A percentile compares a stretch with the other conserved stretches of the same genome.
phyloP scores from a whole-genome alignment of 2,888 invertebrate species.

The Cephus sareptanus region DNA sequence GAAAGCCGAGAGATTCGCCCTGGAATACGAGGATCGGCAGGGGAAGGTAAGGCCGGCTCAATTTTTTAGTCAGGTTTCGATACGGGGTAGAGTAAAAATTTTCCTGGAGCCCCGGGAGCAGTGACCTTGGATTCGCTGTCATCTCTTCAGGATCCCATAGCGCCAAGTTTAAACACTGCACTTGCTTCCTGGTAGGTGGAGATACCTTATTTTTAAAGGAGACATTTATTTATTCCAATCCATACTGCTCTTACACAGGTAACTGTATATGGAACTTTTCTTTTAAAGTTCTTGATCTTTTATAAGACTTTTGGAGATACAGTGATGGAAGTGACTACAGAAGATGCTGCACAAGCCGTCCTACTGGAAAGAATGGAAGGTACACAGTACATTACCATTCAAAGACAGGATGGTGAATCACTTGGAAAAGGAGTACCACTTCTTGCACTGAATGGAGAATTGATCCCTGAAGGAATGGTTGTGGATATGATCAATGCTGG shows the following conservation, averaged over 20 bases:
- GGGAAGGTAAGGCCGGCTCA: conserved; percentile 28
- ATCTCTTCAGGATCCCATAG: conserved; percentile 32
- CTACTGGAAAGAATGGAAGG: conserved; percentile 62
- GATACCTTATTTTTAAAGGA: no score
- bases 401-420: conserved; percentile 58
- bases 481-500: conserved; percentile 63
- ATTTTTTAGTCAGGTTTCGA: conserved; percentile 15
- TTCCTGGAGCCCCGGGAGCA: conserved; percentile 45
- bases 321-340: conserved; percentile 57
- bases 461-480: conserved; percentile 62
- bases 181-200: no score
- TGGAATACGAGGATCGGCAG: conserved; percentile 15
- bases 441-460: conserved; percentile 58
- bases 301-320: neutral
- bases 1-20: conserved; percentile 22
- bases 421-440: conserved; percentile 59
- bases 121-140: conserved; percentile 63
- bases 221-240: no score
- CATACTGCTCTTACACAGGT: no score
- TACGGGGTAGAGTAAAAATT: conserved; percentile 32
- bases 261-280: no score
- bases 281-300: no score
- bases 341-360: conserved; percentile 61
- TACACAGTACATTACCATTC: conserved; percentile 64
- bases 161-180: conserved; percentile 30